phyloP scores from a whole-genome alignment of 2,797 vertebrate species.

The Helicolenus hilgendorfi region DNA sequence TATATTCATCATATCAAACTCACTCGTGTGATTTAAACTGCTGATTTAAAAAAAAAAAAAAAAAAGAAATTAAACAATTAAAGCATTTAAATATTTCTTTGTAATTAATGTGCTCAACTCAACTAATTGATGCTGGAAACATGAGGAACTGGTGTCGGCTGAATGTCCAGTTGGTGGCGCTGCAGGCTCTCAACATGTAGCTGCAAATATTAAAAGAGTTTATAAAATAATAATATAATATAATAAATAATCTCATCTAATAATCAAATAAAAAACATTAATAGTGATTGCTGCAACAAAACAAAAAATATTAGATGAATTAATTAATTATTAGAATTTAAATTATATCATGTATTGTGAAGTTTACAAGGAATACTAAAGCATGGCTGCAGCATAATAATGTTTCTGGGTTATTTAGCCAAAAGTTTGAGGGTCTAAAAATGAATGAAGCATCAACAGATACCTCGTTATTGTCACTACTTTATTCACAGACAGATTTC shows the following conservation, averaged over 20 bases:
- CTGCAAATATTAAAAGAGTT: too few species aligned
- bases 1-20: background rate
- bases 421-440: background rate
- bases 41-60: background rate
- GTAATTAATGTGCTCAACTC: background rate
- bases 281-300: background rate
- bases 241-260: background rate
- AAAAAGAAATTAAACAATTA: background rate
- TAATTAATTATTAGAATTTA: too few species aligned
- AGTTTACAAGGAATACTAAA: background rate
- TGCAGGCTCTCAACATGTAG: background rate
- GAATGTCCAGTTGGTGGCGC: too few species aligned
- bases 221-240: background rate
- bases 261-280: background rate
- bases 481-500: constrained; percentile 86
- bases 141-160: too few species aligned
- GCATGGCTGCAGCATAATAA: background rate
- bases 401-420: background rate
- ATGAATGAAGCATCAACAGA: background rate
- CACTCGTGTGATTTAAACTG: background rate
- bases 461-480: constrained; percentile 49
- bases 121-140: background rate
- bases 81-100: background rate
- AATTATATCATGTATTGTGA: too few species aligned
- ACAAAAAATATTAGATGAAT: too few species aligned